Base-by-base conservation (phyloP, 2,113 vertebrate species). In the Myotis brandtii region DNA sequence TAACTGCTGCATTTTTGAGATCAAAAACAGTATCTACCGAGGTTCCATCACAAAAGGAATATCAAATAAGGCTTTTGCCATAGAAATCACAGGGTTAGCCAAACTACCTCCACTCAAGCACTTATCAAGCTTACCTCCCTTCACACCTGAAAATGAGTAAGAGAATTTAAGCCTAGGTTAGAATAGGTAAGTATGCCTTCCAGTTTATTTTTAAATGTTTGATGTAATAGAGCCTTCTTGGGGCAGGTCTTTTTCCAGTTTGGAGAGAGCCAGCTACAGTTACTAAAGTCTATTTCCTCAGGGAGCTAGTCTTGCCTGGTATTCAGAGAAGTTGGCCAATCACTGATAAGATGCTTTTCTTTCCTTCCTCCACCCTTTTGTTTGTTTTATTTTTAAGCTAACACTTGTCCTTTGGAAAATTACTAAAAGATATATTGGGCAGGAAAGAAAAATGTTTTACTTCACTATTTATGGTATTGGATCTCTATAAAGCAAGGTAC, bases 341-440 rank as follows among this genome's bases (percentile, higher is more conserved):
- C 50, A 52, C 93, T 34, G 30, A 50, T 20, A 87, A 77, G 70
- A 80, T 40, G 83, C 18, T 87, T 84, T 56, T 25, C 14, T n/a
- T 40, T 16, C 40, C 34, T 21, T 21, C 4, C 12, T 3, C 30
- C 59, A 62, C 1, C 14, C 43, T 81, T 91, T 86, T 86, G 32
- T 73, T 88, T 84, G 72, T 88, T 88, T 94, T 94, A 59, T 89
- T 81, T 93, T 95, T 90, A 96, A 96, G 67, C 43, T 93, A 64
- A 95, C 80, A 85, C 46, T 83, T 95, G 56, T 91, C 59, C 66
- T 97, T 96, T 93, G 72, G 81, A 95, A 96, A 95, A 94, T 69
- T 72, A 72, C 72, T 91, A 77, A 79, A 85, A 95, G 88, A 85
- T 87, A 40, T 73, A 52, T 95, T 84, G 34, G 34, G 21, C 27